Evolutionary conservation across 2,888 invertebrate genomes (phyloP), one percentile per base, ranked within the genome.

Genomic region (Scaeva pyrastri): DNA sequence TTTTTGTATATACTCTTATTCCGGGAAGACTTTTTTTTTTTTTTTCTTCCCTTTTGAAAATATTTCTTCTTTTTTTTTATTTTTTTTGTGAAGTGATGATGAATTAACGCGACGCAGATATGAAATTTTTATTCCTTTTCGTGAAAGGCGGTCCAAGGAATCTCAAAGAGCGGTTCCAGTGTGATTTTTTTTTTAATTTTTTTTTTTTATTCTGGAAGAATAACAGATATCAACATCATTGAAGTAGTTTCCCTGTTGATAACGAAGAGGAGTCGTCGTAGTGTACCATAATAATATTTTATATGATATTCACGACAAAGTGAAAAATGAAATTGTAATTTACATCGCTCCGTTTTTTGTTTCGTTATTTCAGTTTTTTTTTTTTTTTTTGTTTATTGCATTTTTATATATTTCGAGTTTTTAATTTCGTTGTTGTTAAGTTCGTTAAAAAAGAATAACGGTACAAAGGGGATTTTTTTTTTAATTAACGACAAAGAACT

Each of bases 301-400:
- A 71, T 23, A 66, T 64, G 26, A 64, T 45, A 66, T 31, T 31
- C 74, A 82, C 82, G 85, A 82, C 86, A 86, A 78, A 86, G 82
- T 82, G 82, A 78, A 86, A 86, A 77, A 86, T 86, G 86, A 86
- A 88, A 88, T 82, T 88, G 86, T 88, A 88, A 88, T 88, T 88
- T 88, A 82, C 86, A 88, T 88, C 64, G 71, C 58, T 81, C 74
- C 52, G 72, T 52, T 52, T 75, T 43, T 72, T 74, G 78, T 68
- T 71, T 60, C 26, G 52, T 66, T 66, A 45, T 56, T 23, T 60
- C 26, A 50, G 78, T 39, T 68, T 41, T 23, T 50, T 74, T 58
- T 62, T 66, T 50, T 52, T 48, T 72, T 31, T 55, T 74, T 66
- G 62, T 70, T 78, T 68, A 45, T 60, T 80, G 39, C 52, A 68